A percentile compares a stretch with the other conserved stretches of the same genome.
phyloP scores from a whole-genome alignment of 2,888 invertebrate species.

The Pristionchus fissidentatus region DNA sequence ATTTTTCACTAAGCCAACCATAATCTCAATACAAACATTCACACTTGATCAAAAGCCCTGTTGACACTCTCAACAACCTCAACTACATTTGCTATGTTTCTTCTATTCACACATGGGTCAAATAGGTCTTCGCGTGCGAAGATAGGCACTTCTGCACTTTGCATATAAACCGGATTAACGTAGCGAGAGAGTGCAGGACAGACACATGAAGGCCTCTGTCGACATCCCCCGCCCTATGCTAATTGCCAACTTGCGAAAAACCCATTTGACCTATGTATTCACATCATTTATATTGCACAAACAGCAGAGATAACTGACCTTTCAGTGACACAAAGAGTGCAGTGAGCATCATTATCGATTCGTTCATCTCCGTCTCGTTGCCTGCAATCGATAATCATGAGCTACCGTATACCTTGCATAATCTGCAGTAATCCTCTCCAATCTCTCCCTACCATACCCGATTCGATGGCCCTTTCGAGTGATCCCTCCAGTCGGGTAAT shows the following conservation, averaged over 20 bases:
- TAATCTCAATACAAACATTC: neutral
- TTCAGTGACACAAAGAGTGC: slow-evolving; percentile 78
- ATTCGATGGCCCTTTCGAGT: slow-evolving; percentile 73
- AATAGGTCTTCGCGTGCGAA: no score
- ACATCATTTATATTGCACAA: neutral
- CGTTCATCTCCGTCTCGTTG: slow-evolving; percentile 76
- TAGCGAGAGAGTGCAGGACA: no score
- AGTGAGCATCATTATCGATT: slow-evolving; percentile 78
- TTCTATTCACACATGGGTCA: no score
- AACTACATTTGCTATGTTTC: no score
- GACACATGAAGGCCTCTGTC: no score
- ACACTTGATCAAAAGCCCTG: neutral
- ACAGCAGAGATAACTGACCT: slow-evolving; percentile 66
- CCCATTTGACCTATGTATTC: neutral
- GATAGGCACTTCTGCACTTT: neutral
- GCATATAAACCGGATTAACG: neutral
- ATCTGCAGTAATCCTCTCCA: neutral
- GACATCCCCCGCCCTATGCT: neutral
- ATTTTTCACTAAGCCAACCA: neutral
- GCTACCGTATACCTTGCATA: neutral
- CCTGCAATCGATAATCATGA: slow-evolving; percentile 45
- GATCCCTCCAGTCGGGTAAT: slow-evolving; percentile 75
- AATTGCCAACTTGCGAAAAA: neutral
- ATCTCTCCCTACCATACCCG: slow-evolving; percentile 27
- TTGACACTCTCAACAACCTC: no score